Conservation (phyloP, 2,113 vertebrate genomes). For the Xenopus tropicalis region DNA sequence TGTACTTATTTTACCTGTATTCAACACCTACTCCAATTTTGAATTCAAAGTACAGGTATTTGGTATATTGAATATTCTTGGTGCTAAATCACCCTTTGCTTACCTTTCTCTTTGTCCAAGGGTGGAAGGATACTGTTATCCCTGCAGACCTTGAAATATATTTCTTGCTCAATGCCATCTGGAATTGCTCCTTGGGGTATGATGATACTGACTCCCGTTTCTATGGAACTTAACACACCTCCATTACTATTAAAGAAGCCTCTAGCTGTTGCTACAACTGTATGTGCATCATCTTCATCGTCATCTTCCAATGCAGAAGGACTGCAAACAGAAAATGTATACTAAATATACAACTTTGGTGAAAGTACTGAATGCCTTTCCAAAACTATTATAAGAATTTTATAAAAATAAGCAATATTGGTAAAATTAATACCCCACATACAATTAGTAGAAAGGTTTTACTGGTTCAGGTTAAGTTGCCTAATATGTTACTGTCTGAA, state of each 20-base stretch:
- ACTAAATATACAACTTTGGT: too few relatives aligned
- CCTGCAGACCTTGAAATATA: slow-evolving; percentile 98
- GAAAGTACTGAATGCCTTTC: too few relatives aligned
- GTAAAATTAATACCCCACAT: too few relatives aligned
- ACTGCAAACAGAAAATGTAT: slow-evolving; percentile 56
- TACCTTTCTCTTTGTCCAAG: slow-evolving; percentile 98
- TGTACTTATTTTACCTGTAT: too few relatives aligned
- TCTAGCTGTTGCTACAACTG: slow-evolving; percentile 92
- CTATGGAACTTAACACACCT: slow-evolving; percentile 93
- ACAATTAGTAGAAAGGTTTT: too few relatives aligned
- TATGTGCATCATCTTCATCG: slow-evolving; percentile 94
- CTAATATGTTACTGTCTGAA: too few relatives aligned
- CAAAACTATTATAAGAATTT: too few relatives aligned
- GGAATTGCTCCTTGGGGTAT: slow-evolving; percentile 97
- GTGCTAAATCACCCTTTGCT: neutral
- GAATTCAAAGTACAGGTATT: too few relatives aligned
- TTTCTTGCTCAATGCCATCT: slow-evolving; percentile 94
- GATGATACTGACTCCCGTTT: slow-evolving; percentile 97
- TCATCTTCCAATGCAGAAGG: slow-evolving; percentile 91
- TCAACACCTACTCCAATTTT: too few relatives aligned
- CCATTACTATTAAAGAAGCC: slow-evolving; percentile 96
- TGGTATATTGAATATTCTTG: too few relatives aligned
- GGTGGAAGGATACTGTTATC: slow-evolving; percentile 98
- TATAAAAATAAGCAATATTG: too few relatives aligned
- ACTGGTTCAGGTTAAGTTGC: too few relatives aligned